phyloP scores from a whole-genome alignment of 2,113 vertebrate species.

The Recurvirostra avosetta region DNA sequence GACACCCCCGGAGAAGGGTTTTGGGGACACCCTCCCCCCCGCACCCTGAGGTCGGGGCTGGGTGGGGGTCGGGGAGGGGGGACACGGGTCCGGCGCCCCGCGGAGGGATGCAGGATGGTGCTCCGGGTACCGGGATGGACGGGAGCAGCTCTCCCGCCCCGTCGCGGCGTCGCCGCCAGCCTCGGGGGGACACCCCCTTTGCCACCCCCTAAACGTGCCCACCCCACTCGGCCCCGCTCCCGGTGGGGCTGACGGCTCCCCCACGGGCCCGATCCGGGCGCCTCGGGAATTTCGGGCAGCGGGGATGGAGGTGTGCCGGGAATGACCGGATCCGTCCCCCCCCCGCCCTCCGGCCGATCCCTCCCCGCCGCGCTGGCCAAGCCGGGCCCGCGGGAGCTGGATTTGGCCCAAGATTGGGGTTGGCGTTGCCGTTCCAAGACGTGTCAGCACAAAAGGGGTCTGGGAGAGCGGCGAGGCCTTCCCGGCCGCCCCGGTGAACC shows the following conservation, averaged over 20 bases:
- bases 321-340: not conserved
- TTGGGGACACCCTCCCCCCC: not conserved
- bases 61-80: too few species aligned
- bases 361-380: fast-evolving
- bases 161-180: too few species aligned
- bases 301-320: too few species aligned
- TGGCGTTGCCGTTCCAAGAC: not conserved
- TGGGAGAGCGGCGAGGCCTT: not conserved
- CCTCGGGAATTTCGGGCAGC: too few species aligned
- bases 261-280: not conserved
- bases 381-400: not conserved
- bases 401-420: not conserved
- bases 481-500: not conserved
- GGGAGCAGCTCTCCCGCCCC: not conserved
- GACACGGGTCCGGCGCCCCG: not conserved
- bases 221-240: too few species aligned
- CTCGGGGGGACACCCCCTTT: too few species aligned
- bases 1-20: fast-evolving
- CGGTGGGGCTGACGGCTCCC: not conserved
- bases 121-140: not conserved
- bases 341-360: not conserved
- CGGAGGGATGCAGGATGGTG: not conserved
- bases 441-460: not conserved
- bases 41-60: too few species aligned
- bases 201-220: not conserved